These are phyloP conservation scores for Torymus tubicola DNA, from an alignment of 2,888 invertebrate genomes.

Conservation along the genomic window DNA sequence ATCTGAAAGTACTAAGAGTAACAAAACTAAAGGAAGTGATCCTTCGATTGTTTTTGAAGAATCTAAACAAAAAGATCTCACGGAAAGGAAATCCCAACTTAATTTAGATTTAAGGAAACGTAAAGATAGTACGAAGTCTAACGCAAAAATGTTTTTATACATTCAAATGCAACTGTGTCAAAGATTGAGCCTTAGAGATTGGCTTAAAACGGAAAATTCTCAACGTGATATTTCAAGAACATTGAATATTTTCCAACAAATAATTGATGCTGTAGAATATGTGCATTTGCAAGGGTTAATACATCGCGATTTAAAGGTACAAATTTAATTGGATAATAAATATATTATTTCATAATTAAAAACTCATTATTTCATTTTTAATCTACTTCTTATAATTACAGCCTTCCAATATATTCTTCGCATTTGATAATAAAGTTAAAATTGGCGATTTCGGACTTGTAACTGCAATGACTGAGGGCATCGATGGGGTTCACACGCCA, in stretches of 20 bases:
- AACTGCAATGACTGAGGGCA: constrained; percentile 86
- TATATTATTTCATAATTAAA: constrained; percentile 55
- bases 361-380: background rate
- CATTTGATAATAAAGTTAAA: constrained; percentile 92
- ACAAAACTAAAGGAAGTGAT: constrained; percentile 49
- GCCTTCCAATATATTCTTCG: constrained; percentile 96
- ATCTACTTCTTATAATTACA: constrained; percentile 67
- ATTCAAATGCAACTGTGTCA: constrained; percentile 99
- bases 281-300: constrained; percentile 95
- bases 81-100: constrained; percentile 55
- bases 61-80: constrained; percentile 38
- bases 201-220: constrained; percentile 80
- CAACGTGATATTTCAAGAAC: constrained; percentile 76
- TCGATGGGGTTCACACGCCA: constrained; percentile 68
- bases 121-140: constrained; percentile 59
- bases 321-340: constrained; percentile 64
- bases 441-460: constrained; percentile 99
- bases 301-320: constrained; percentile 95
- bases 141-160: constrained; percentile 86
- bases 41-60: constrained; percentile 59
- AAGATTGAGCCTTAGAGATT: constrained; percentile 92
- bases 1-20: constrained; percentile 23
- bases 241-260: constrained; percentile 89
- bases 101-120: constrained; percentile 59
- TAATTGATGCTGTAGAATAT: constrained; percentile 96